Base-by-base conservation (phyloP, 1,140 invertebrate species). In the Drosophila arawakana region DNA sequence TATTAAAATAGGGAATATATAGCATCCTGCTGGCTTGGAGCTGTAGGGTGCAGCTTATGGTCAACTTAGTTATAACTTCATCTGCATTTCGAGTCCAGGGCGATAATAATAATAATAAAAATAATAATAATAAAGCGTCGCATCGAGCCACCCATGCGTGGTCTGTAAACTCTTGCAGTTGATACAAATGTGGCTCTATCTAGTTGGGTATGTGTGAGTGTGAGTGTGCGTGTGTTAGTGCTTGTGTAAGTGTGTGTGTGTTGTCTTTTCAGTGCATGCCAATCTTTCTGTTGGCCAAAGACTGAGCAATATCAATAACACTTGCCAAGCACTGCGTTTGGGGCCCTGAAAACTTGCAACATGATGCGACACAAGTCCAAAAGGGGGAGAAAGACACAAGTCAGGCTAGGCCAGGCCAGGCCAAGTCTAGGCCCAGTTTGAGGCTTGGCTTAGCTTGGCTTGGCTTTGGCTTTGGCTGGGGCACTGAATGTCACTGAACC, bases 271-370 rank as follows among this genome's bases (percentile, higher is more conserved):
- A 59, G 66, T 60, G 73, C 71, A 73, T 73, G 71, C 71, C 71
- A 73, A 73, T 67, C 72, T 65, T 30, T 5, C 15, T 54, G 50
- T 54, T 54, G 46, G 34, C 60, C 68, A 72, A 72, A 76, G 74
- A 68, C 74, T 73, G 57, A 73, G 84, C 84, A 89, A 89, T 89
- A 88, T 89, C 84, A 88, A 88, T 89, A 88, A 88, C 84, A 88
- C 84, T 89, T 89, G 84, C 84, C 83, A 83, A 37, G 15, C 43
- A 59, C 81, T 85, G 25, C 25, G 25, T 30, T 72, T 86, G 35
- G 50, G 44, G 70, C 62, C 76, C 76, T 54, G 60, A 43, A 76
- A 74, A 30, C 25, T 54, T 86, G 83, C 84, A 88, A 88, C 84
- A 88, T 88, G 83, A 88, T 88, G 83, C 83, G 83, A 89, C 83